Base-by-base conservation (phyloP, 2,888 invertebrate species). In the Thyatira batis region DNA sequence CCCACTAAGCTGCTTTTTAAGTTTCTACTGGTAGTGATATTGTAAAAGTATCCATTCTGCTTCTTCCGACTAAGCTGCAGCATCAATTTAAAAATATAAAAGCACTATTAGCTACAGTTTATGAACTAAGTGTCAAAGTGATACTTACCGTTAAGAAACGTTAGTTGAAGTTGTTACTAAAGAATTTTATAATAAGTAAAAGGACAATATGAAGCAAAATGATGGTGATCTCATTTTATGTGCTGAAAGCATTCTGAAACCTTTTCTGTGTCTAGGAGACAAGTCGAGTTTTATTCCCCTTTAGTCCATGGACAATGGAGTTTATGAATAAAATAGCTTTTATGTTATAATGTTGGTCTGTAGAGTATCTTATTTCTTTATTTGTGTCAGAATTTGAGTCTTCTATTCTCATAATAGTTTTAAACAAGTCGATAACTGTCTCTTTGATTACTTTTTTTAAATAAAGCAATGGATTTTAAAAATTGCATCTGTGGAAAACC, bases 141-240 rank as follows among this genome's bases (percentile, higher is more conserved):
- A 39, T 39, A 9, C 39, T 39, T 8, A 17, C 3, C 17, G 6
- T 39, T 13, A 17, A 39, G 39, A 39, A 11, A 39, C 8, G 33
- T 13, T 13, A 1, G 13, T 4, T 6, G 11, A 33, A 33, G 5
- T 33, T 33, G 33, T 33, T 33, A 13, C 33, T 39, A 8, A 13
- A 39, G 39, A 39, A 39, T 39, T 39, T 39, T 39, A 39, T 39
- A 39, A 39, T 39, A 39, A 39, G 39, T 39, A 39, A 39, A 39
- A 17, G 39, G 17, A 39, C 39, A 17, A 39, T 39, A 39, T 39
- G 13, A 8, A n/a, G 17, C 39, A 39, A 39, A 39, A 39, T 39
- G 17, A 39, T 39, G 39, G 39, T 39, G 17, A 39, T 39, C 39
- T 17, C 17, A 5, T 39, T 39, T 39, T 39, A 39, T 39, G 39